Evolutionary conservation across 2,113 vertebrate species (phyloP), one percentile per base, ranked within the genome.

Genomic region (Leuciscus idus): DNA sequence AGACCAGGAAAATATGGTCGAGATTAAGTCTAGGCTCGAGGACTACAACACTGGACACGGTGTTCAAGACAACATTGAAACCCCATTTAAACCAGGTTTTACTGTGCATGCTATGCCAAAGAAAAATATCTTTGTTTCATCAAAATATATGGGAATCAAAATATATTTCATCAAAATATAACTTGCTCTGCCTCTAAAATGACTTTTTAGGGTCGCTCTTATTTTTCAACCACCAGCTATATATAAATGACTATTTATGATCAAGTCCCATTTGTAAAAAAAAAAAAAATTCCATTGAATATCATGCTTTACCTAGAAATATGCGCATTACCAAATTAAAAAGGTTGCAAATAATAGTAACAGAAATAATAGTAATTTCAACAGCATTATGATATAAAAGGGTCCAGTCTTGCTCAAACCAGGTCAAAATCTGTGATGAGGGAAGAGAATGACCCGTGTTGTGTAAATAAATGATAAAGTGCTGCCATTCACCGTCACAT

Each of bases 381-480:
- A n/a, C 66, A n/a, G 28, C 64, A 43, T 39, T 61, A 12, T 33
- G 48, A 26, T 50, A 73, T 26, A 43, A 82, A 70, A 82, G 4
- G 6, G 21, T 59, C 66, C 23, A 73, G 66, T 36, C 19, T 39
- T 26, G 50, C 68, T 84, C 66, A 50, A 70, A 82, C 36, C 46
- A 83, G 33, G 66, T 83, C 21, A 55, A 59, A 73, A 59, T 83
- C 66, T 57, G 66, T 48, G 52, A 80, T 23, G 55, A 62, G 21
- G 13, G 83, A 33, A 36, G 23, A 83, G 39, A 83, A 66, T 64
- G 81, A 84, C 62, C 86, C 48, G 66, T 50, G 57, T 28, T n/a
- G 57, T 76, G 78, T 55, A 66, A 84, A 78, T 85, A 50, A 85
- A 68, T 84, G n/a, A 87, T 80, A 84, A 68, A 62, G 36, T 55